Evolutionary conservation across 2,888 invertebrate species (phyloP).

Genomic region (Aelia acuminata): DNA sequence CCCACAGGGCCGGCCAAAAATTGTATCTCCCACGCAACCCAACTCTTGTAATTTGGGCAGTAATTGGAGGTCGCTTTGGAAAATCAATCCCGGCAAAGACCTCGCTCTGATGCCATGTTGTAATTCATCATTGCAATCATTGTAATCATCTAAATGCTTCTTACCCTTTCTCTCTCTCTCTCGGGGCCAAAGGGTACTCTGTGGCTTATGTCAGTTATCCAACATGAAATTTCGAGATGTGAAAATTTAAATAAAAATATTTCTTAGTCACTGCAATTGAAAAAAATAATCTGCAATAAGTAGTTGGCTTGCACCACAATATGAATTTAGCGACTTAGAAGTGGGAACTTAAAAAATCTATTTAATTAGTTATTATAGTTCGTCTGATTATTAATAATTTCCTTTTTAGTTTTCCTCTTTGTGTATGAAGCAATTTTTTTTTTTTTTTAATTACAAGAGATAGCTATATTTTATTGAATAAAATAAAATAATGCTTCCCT

Average conservation of each 20-base stretch:
- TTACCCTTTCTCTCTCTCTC: background rate
- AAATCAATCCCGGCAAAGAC: conserved; percentile 2
- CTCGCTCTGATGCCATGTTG: background rate
- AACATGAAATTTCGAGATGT: background rate
- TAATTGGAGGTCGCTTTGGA: conserved; percentile 25
- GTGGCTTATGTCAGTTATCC: background rate
- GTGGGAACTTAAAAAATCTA: no score
- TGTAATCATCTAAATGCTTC: conserved; percentile 41
- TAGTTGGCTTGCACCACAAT: no score
- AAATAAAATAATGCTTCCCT: no score
- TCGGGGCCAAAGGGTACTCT: background rate
- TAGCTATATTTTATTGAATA: no score
- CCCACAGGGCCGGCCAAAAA: conserved; percentile 3
- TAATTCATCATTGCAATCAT: conserved; percentile 35
- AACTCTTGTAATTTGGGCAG: background rate
- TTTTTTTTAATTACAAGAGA: no score
- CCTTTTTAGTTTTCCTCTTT: no score
- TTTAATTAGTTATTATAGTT: no score
- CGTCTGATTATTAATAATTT: no score
- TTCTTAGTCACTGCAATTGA: background rate
- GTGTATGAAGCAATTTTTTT: no score
- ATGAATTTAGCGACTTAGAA: no score
- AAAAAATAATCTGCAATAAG: no score
- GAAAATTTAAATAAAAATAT: background rate
- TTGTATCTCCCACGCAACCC: conserved; percentile 43